Evolutionary conservation across 2,888 invertebrate species (phyloP).

Genomic region (Oxystoma pomonae): DNA sequence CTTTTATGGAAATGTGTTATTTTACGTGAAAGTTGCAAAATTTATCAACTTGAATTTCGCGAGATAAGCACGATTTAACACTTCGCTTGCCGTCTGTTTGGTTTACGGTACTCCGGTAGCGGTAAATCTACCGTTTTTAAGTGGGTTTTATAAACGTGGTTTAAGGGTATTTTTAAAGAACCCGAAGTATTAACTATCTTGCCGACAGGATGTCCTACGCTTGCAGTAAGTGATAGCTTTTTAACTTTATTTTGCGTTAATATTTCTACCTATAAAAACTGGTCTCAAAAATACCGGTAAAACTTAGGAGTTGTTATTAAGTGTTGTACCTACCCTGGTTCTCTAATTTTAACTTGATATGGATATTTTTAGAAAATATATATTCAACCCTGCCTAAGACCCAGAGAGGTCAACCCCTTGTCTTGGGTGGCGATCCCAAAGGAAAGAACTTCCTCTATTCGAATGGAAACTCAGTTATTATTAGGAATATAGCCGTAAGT

Average conservation of each 20-base stretch:
- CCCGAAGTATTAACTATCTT: neutral
- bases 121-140: neutral
- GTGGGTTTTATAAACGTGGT: neutral
- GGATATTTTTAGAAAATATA: slow-evolving; percentile 70
- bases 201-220: slow-evolving; percentile 37
- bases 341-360: neutral
- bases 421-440: slow-evolving; percentile 93
- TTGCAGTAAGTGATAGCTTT: slow-evolving; percentile 35
- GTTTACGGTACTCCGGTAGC: too few species aligned
- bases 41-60: too few species aligned
- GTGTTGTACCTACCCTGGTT: too few species aligned
- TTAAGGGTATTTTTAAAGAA: neutral
- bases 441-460: slow-evolving; percentile 95
- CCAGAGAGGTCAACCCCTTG: slow-evolving; percentile 89
- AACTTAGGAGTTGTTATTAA: too few species aligned
- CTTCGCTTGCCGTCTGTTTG: too few species aligned
- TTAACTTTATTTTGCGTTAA: neutral
- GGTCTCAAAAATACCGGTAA: too few species aligned
- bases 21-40: too few species aligned
- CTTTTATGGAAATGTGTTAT: too few species aligned
- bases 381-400: slow-evolving; percentile 94
- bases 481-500: slow-evolving; percentile 87
- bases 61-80: too few species aligned
- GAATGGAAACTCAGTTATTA: slow-evolving; percentile 96
- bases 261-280: too few species aligned